Conservation (phyloP, 2,888 invertebrate species). For the Adela reaumurella region DNA sequence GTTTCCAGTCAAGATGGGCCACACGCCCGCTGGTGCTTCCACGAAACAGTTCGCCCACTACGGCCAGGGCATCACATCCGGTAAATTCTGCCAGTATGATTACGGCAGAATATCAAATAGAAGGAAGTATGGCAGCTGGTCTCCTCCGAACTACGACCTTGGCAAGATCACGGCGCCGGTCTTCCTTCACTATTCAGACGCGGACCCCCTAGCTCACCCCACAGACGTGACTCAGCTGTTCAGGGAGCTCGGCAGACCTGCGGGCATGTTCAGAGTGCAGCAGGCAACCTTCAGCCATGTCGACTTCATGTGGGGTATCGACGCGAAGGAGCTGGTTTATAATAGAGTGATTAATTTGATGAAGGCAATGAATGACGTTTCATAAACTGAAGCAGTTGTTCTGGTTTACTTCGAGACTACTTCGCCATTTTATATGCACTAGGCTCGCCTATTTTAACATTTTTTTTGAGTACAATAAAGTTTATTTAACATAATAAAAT, state of each 20-base stretch:
- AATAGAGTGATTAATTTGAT: constrained; percentile 54
- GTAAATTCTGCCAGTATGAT: constrained; percentile 49
- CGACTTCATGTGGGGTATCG: constrained; percentile 66
- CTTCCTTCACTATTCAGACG: constrained; percentile 47
- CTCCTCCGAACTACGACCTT: constrained; percentile 49
- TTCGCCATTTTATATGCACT: no score
- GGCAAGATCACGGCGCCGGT: constrained; percentile 39
- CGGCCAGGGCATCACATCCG: constrained; percentile 49
- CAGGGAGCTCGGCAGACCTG: constrained; percentile 47
- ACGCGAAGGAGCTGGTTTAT: constrained; percentile 57
- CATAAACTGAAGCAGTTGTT: no score
- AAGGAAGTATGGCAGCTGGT: constrained; percentile 37
- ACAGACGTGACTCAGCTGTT: constrained; percentile 55
- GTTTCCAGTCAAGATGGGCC: constrained; percentile 54
- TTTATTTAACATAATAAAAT: no score
- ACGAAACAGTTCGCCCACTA: constrained; percentile 62
- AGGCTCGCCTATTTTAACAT: no score
- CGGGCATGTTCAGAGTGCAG: constrained; percentile 55
- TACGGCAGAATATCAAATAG: constrained; percentile 39
- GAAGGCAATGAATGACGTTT: constrained; percentile 31
- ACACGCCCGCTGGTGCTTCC: constrained; percentile 59
- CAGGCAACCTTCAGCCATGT: constrained; percentile 61
- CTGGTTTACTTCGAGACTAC: no score
- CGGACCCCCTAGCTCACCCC: constrained; percentile 49
- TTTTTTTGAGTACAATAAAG: no score